Evolutionary conservation across 2,113 vertebrate species (phyloP).

Genomic region (Ia io): DNA sequence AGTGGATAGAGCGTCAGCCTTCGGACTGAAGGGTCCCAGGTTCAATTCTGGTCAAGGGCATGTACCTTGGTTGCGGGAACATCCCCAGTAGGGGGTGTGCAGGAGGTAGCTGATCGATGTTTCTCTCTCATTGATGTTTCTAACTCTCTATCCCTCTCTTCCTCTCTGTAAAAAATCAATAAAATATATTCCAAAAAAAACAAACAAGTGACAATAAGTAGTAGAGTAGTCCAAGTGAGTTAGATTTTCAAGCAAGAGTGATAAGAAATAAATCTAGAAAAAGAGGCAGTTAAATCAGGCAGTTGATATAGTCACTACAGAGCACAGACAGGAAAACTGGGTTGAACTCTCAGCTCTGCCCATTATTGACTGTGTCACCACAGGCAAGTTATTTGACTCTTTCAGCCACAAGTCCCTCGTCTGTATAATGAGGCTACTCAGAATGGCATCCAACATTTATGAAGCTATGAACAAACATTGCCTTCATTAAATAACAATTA

Average conservation of each 20-base stretch:
- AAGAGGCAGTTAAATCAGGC: not conserved
- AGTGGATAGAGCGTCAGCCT: too few species aligned
- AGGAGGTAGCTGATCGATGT: too few species aligned
- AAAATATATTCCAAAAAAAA: not conserved
- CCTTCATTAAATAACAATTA: not conserved
- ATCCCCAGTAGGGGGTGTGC: too few species aligned
- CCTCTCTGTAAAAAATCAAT: too few species aligned
- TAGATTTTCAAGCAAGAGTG: not conserved
- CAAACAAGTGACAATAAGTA: not conserved
- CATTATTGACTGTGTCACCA: not conserved
- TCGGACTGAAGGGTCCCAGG: too few species aligned
- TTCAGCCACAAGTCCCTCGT: not conserved
- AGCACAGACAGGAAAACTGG: not conserved
- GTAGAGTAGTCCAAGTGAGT: not conserved
- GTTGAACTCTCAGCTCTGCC: not conserved
- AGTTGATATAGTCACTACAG: rapidly evolving
- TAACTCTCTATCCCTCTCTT: too few species aligned
- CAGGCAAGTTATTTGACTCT: not conserved
- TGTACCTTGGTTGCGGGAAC: too few species aligned
- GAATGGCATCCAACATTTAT: not conserved
- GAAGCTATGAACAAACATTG: not conserved
- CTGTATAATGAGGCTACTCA: not conserved
- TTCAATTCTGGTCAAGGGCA: too few species aligned
- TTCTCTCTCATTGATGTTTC: too few species aligned
- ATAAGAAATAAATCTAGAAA: not conserved